A percentile compares a stretch with the other conserved stretches of the same genome.
phyloP scores from a whole-genome alignment of 2,888 invertebrate species.

The Callyntrura sp. region DNA sequence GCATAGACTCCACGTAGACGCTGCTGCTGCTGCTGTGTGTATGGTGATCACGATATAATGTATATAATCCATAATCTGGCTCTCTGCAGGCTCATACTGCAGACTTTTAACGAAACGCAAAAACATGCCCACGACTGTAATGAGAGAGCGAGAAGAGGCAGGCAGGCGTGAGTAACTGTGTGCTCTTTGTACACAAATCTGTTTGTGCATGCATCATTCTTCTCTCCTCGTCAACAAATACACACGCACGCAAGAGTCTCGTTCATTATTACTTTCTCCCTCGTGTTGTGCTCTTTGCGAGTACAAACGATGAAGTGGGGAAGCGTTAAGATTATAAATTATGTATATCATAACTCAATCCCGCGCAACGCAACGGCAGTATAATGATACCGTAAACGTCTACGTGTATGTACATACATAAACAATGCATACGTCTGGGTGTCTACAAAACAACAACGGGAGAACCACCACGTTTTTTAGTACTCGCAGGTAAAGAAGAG shows the following conservation, averaged over 20 bases:
- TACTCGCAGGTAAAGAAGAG: slow-evolving; percentile 14
- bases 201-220: slow-evolving; percentile 48
- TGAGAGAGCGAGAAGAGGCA: slow-evolving; percentile 13
- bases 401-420: background rate
- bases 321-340: slow-evolving; percentile 73
- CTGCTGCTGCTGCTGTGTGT: too few species aligned
- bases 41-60: background rate
- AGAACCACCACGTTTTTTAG: background rate
- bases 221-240: slow-evolving; percentile 45
- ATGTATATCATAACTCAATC: slow-evolving; percentile 71
- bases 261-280: slow-evolving; percentile 60
- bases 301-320: slow-evolving; percentile 56
- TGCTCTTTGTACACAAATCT: slow-evolving; percentile 45
- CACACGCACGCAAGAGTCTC: slow-evolving; percentile 50
- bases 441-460: too few species aligned
- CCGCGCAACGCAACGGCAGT: background rate
- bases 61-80: slow-evolving; percentile 27
- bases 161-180: slow-evolving; percentile 43
- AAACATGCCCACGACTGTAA: too few species aligned
- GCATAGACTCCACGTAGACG: too few species aligned
- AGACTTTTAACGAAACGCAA: background rate
- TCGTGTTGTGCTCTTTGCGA: background rate
- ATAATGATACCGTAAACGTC: background rate
- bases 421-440: too few species aligned
- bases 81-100: slow-evolving; percentile 1